Conservation (phyloP, 2,113 vertebrate genomes). For the Heterotis niloticus region DNA sequence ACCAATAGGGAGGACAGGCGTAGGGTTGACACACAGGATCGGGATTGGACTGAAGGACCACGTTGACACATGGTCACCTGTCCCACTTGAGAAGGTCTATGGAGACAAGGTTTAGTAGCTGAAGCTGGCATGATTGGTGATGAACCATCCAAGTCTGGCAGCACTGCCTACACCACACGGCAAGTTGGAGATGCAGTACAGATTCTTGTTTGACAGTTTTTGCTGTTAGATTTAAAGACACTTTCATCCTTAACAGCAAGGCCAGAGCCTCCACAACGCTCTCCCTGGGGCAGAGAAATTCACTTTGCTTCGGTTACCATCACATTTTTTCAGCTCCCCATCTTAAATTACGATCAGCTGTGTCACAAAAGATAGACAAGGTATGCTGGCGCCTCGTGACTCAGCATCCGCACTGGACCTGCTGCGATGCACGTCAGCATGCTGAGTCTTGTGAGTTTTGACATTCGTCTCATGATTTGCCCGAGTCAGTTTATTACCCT, state of each 20-base stretch:
- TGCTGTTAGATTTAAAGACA: no score
- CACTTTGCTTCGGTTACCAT: neutral
- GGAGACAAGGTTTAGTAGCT: no score
- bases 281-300: no score
- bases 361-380: neutral
- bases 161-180: no score
- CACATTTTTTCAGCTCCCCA: neutral
- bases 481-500: slow-evolving; percentile 44
- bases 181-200: no score
- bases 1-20: slow-evolving; percentile 31
- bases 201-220: no score
- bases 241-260: no score
- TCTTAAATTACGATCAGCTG: neutral
- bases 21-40: neutral
- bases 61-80: neutral
- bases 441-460: neutral
- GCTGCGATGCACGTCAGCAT: neutral
- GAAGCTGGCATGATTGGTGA: no score
- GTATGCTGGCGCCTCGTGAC: neutral
- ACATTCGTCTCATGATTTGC: slow-evolving; percentile 7
- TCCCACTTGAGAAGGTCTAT: neutral
- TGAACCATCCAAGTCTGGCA: no score
- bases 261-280: no score
- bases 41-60: neutral
- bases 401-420: neutral